Base-by-base conservation (phyloP, 1,140 invertebrate genomes). In the Venustaconcha ellipsiformis region DNA sequence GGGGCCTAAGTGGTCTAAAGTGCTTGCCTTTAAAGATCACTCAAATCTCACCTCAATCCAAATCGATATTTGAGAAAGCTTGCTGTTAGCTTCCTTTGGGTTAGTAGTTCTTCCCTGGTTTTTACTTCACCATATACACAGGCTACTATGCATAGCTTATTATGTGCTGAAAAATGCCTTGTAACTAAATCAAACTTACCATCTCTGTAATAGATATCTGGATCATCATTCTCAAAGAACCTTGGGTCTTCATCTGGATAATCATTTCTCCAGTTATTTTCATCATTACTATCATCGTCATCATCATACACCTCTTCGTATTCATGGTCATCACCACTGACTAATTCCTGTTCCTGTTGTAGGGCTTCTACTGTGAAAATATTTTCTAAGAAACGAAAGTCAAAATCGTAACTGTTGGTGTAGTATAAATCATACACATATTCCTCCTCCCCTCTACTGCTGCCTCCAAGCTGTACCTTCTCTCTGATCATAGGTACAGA, bases 401-500 rank as follows among this genome's bases (percentile, higher is more conserved):
- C 81, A 69, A 86, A 83, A 15, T 82, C 75, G n/a, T 74, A 57
- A 30, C 76, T 83, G 76, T 88, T 88, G 15, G 85, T 83, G 76
- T 87, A 88, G 63, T 89, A 89, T 3, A 89, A 73, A 74, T 89
- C 88, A 72, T 88, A 89, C 5, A 89, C 88, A 76, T 79, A 89
- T 23, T 85, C 78, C 14, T 82, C 80, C 18, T 79, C 73, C 23
- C 55, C 23, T 14, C 64, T 30, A 13, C 23, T 12, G 14, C 70
- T 15, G 30, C 74, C 65, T 48, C 37, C 37, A 48, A 8, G 37
- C 11, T 48, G 37, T 5, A 82, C 80, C 56, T 72, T 75, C 62
- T 84, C 82, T 56, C 81, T 76, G 11, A 83, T 74, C 76, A 89
- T 74, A 56, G 82, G 83, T 14, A 82, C 78, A 57, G 81, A 78